A percentile compares a stretch with the other conserved stretches of the same genome.
Conservation (phyloP, 2,888 invertebrate species). For the Aplocera efformata region DNA sequence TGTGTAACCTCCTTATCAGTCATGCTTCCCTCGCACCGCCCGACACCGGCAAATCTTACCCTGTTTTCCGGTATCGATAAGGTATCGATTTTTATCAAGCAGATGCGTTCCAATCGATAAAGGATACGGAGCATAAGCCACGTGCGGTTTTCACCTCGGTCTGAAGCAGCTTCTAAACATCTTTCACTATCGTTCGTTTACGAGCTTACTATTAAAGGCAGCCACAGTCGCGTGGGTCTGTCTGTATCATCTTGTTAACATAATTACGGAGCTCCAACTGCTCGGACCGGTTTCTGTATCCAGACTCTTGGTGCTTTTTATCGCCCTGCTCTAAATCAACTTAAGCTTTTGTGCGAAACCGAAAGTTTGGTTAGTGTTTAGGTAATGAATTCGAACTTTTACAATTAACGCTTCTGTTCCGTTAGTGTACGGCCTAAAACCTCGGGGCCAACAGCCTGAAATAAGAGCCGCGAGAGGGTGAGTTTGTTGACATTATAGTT, state of each 20-base stretch:
- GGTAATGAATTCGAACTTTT: conserved; percentile 42
- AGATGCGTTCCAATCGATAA: conserved; percentile 41
- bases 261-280: conserved; percentile 64
- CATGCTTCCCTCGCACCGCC: conserved; percentile 58
- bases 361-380: conserved; percentile 73
- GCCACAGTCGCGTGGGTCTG: conserved; percentile 49
- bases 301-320: conserved; percentile 50
- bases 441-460: conserved; percentile 15
- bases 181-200: conserved; percentile 61
- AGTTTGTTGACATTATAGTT: conserved; percentile 60
- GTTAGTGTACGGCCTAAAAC: conserved; percentile 28
- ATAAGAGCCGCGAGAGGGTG: conserved; percentile 22
- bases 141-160: conserved; percentile 37
- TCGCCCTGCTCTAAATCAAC: conserved; percentile 57
- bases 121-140: conserved; percentile 28
- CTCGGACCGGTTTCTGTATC: conserved; percentile 57
- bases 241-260: conserved; percentile 58
- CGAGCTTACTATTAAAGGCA: conserved; percentile 41
- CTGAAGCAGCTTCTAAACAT: conserved; percentile 38
- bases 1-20: conserved; percentile 75
- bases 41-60: conserved; percentile 58
- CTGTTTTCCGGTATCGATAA: conserved; percentile 72
- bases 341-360: conserved; percentile 71
- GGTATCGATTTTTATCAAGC: conserved; percentile 47
- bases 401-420: conserved; percentile 43